Conservation (phyloP, 2,797 vertebrate genomes). For the Mormyrops boulengeri region DNA sequence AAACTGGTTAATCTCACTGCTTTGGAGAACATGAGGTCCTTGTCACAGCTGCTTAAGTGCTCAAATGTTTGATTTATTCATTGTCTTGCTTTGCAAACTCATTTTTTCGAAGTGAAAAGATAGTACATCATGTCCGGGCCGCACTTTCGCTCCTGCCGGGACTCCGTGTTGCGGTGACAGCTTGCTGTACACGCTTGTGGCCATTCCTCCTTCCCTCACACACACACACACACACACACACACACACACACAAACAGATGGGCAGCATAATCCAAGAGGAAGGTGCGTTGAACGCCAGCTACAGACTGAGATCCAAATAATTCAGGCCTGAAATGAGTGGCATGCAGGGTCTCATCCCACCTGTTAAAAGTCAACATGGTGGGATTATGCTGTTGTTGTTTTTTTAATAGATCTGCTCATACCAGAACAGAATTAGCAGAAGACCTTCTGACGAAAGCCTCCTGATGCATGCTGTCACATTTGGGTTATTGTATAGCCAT, state of each 20-base stretch:
- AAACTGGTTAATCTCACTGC: not conserved
- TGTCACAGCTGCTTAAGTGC: not conserved
- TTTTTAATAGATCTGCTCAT: not conserved
- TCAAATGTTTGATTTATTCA: not conserved
- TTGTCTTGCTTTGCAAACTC: not conserved
- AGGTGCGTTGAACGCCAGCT: not conserved
- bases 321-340: not conserved
- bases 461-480: not conserved
- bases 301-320: not conserved
- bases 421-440: not conserved
- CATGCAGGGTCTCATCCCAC: not conserved
- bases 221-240: not conserved
- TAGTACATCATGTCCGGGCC: not conserved
- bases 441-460: not conserved
- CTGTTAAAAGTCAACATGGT: not conserved
- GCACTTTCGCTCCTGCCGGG: not conserved
- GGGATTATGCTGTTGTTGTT: not conserved
- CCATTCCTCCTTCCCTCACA: not conserved
- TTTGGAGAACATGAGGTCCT: not conserved
- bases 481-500: not conserved
- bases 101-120: not conserved
- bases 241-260: not conserved
- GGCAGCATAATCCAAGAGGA: not conserved
- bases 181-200: not conserved
- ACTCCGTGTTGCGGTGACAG: not conserved